Evolutionary conservation across 2,113 vertebrate genomes (phyloP).

Genomic region (Protobothrops flavoviridis): DNA sequence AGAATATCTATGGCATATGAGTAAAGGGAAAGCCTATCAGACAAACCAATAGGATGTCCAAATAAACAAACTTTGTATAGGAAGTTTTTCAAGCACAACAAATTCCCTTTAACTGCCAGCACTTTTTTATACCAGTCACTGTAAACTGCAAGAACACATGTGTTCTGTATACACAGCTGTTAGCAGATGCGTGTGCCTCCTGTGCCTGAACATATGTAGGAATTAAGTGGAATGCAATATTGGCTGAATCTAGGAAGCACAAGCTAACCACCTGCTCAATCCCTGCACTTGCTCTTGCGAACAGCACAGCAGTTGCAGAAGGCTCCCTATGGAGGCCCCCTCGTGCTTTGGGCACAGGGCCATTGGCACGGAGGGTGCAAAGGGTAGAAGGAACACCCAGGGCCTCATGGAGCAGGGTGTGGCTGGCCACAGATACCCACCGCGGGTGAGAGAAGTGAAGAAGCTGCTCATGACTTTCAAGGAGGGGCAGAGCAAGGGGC

Average conservation of each 20-base stretch:
- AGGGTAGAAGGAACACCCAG: fast-evolving
- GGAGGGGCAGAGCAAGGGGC: neutral
- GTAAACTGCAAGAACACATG: slow-evolving; percentile 31
- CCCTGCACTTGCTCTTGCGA: fast-evolving
- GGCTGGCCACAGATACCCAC: neutral
- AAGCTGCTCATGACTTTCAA: neutral
- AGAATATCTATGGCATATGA: no score
- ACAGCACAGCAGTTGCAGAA: neutral
- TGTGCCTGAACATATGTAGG: slow-evolving; percentile 50
- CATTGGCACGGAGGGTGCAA: neutral
- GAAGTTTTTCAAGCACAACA: neutral
- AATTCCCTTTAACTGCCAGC: neutral
- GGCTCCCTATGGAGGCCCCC: neutral
- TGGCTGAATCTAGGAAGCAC: slow-evolving; percentile 37
- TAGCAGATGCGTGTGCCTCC: neutral
- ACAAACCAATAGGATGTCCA: neutral
- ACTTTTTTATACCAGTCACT: no score
- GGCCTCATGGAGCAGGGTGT: no score
- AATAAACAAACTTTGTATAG: neutral
- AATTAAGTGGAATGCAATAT: slow-evolving; percentile 34
- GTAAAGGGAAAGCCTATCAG: neutral
- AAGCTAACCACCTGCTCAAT: slow-evolving; percentile 57
- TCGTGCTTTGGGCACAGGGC: no score
- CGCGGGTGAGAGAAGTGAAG: neutral
- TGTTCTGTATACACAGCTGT: slow-evolving; percentile 49